Evolutionary conservation across 2,888 invertebrate genomes (phyloP).

Genomic region (Acleris cristana): DNA sequence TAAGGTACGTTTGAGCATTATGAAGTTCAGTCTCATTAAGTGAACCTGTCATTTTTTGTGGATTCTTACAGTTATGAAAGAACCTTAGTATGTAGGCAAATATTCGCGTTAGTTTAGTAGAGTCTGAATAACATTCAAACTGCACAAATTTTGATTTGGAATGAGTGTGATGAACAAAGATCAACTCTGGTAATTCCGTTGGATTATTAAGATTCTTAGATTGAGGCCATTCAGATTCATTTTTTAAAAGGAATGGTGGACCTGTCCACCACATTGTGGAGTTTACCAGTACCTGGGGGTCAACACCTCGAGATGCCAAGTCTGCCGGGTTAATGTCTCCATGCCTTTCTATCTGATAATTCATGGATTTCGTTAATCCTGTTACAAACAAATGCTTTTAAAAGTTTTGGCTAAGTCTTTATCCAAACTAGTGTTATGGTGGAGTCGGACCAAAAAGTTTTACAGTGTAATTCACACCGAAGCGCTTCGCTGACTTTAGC

Average conservation of each 20-base stretch:
- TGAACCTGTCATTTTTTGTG: background rate
- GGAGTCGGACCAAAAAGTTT: slow-evolving; percentile 38
- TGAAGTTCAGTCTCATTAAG: slow-evolving; percentile 23
- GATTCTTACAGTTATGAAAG: slow-evolving; percentile 5
- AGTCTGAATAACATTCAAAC: slow-evolving; percentile 31
- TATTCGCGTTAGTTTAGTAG: slow-evolving; percentile 26
- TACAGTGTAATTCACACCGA: background rate
- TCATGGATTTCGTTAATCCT: slow-evolving; percentile 38
- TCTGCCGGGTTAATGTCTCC: slow-evolving; percentile 39
- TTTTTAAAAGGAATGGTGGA: slow-evolving; percentile 6
- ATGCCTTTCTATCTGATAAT: slow-evolving; percentile 26
- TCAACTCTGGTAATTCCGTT: slow-evolving; percentile 13
- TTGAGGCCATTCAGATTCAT: slow-evolving; percentile 17
- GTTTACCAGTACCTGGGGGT: slow-evolving; percentile 5
- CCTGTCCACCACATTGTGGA: slow-evolving; percentile 29
- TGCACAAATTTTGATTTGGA: background rate
- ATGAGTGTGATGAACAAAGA: background rate
- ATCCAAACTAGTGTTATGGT: slow-evolving; percentile 39
- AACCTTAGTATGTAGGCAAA: slow-evolving; percentile 33
- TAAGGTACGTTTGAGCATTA: background rate
- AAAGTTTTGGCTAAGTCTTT: slow-evolving; percentile 25
- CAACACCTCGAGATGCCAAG: slow-evolving; percentile 34
- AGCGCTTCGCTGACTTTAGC: slow-evolving; percentile 27
- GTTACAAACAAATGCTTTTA: slow-evolving; percentile 42
- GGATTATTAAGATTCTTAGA: background rate